phyloP scores from a whole-genome alignment of 2,797 vertebrate genomes.

The Atherinosoma microstoma region DNA sequence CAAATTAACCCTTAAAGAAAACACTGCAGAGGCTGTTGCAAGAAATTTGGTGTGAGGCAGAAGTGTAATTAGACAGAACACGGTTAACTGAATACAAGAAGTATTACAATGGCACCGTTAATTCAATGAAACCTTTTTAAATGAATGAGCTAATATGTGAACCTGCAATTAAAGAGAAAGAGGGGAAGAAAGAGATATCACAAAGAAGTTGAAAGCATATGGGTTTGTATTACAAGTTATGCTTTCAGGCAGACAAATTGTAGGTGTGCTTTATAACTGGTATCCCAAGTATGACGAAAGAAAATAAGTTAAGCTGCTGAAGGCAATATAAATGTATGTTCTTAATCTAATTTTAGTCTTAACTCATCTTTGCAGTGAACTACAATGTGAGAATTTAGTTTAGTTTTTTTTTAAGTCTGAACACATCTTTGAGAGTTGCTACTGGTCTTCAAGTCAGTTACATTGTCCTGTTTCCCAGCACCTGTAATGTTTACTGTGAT shows the following conservation, averaged over 20 bases:
- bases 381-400: too few species aligned
- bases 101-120: constrained; percentile 52
- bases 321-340: background rate
- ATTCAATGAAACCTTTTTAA: constrained; percentile 54
- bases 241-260: constrained; percentile 5
- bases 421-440: background rate
- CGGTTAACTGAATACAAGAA: constrained; percentile 53
- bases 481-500: background rate
- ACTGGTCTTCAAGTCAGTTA: background rate
- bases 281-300: background rate
- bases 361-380: background rate
- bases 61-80: constrained; percentile 69
- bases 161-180: constrained; percentile 30
- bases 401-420: background rate
- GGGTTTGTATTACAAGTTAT: constrained; percentile 13
- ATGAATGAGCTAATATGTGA: constrained; percentile 42
- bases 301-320: background rate
- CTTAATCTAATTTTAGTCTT: background rate
- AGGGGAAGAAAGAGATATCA: constrained; percentile 14
- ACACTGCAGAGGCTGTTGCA: constrained; percentile 43
- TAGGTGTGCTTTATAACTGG: background rate
- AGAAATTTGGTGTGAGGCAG: constrained; percentile 50
- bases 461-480: constrained; percentile 1
- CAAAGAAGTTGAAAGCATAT: constrained; percentile 8
- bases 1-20: constrained; percentile 48